A percentile compares a stretch with the other conserved stretches of the same genome.
phyloP scores from a whole-genome alignment of 2,797 vertebrate genomes.

The Siniperca undulata region DNA sequence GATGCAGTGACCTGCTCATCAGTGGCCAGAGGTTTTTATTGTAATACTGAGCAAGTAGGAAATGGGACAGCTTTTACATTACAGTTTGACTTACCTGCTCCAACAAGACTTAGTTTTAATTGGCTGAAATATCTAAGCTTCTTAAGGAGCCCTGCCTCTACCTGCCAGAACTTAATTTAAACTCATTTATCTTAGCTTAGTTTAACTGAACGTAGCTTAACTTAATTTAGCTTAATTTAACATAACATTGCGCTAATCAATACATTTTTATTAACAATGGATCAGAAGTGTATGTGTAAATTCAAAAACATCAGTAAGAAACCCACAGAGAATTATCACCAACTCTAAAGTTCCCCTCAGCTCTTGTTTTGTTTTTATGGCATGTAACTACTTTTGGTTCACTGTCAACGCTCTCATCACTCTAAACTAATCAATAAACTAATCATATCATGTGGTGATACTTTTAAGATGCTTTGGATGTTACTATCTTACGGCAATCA shows the following conservation, averaged over 20 bases:
- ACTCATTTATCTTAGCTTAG: not conserved
- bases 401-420: not conserved
- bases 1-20: slow-evolving; percentile 6
- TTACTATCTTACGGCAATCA: not conserved
- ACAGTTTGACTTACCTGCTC: not conserved
- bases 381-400: not conserved
- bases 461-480: not conserved
- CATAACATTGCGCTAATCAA: not conserved
- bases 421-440: too few species aligned
- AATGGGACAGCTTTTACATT: not conserved
- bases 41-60: not conserved
- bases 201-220: too few species aligned
- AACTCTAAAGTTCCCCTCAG: not conserved
- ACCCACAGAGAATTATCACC: not conserved
- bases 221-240: too few species aligned
- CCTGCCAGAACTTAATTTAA: too few species aligned
- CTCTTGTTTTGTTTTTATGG: not conserved
- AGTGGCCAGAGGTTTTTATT: slow-evolving; percentile 11
- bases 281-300: not conserved
- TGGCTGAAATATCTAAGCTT: slow-evolving; percentile 5
- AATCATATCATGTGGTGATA: too few species aligned
- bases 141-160: not conserved
- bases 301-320: not conserved
- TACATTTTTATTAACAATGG: not conserved
- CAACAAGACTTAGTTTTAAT: not conserved